Percentiles rank a stretch among this genome's conserved stretches.
These are phyloP conservation scores for Erebia aethiops DNA, from an alignment of 2,888 invertebrate genomes.

Conservation along the genomic window DNA sequence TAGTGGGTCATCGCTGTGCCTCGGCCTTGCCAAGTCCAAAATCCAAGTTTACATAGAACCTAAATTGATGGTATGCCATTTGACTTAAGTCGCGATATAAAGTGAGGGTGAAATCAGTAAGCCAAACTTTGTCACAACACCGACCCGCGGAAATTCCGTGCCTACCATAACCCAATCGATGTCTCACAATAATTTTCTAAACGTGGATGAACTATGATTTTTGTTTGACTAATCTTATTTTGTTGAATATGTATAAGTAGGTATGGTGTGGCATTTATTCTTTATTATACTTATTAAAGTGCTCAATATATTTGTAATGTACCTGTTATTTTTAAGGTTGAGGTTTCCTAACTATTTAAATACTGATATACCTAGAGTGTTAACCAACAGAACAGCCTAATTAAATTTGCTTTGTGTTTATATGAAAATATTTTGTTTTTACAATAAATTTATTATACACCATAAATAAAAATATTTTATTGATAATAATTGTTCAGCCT, in stretches of 20 bases:
- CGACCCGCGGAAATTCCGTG: no score
- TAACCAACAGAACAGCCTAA: constrained; percentile 11
- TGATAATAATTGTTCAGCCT: not conserved
- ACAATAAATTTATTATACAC: constrained; percentile 14
- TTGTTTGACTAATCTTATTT: not conserved
- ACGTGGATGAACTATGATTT: not conserved
- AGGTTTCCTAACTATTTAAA: constrained; percentile 14
- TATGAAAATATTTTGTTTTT: constrained; percentile 7
- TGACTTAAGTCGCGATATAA: no score
- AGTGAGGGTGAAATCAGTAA: no score
- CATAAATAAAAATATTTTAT: not conserved
- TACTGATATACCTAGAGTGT: not conserved
- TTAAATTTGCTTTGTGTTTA: constrained; percentile 9
- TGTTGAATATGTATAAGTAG: not conserved
- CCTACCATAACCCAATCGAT: no score
- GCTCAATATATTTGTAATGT: constrained; percentile 30
- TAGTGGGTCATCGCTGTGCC: no score
- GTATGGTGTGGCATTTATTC: constrained; percentile 10
- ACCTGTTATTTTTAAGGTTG: constrained; percentile 34
- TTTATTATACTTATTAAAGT: constrained; percentile 13
- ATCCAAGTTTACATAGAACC: no score
- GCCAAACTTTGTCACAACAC: no score
- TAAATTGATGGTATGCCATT: no score
- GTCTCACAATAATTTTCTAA: no score
- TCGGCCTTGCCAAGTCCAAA: no score